Conservation (phyloP, 1,140 invertebrate genomes). For the Papilio glaucus region DNA sequence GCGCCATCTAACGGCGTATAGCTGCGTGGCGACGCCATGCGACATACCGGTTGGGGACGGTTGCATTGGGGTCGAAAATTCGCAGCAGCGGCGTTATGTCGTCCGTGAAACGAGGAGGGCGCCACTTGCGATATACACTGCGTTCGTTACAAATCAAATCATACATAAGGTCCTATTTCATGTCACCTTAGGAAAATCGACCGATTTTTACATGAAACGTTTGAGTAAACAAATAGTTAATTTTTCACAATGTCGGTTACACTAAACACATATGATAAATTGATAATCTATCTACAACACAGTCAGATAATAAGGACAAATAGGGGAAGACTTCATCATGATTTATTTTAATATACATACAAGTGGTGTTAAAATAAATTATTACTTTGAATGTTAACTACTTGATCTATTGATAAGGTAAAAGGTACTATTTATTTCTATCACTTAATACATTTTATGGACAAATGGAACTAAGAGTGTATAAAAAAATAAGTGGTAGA, state of each 20-base stretch:
- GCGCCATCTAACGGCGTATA: constrained; percentile 70
- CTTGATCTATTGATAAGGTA: constrained; percentile 33
- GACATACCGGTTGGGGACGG: constrained; percentile 79
- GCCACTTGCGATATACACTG: constrained; percentile 88
- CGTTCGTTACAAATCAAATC: constrained; percentile 69
- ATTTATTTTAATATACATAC: constrained; percentile 43
- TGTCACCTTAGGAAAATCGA: constrained; percentile 42
- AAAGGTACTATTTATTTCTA: constrained; percentile 43
- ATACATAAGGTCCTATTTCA: constrained; percentile 48
- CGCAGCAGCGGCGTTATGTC: constrained; percentile 89
- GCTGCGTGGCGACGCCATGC: constrained; percentile 63
- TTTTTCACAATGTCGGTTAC: background rate
- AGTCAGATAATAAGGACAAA: constrained; percentile 39
- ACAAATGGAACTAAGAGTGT: background rate
- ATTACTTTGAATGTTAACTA: constrained; percentile 51
- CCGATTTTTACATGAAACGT: background rate
- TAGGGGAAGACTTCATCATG: constrained; percentile 31
- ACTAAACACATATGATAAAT: constrained; percentile 30
- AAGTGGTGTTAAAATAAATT: constrained; percentile 41
- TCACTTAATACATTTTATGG: constrained; percentile 27
- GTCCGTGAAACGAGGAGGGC: constrained; percentile 88
- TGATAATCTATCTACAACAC: constrained; percentile 49
- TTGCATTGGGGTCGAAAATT: constrained; percentile 88
- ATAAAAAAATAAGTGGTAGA: constrained; percentile 16
- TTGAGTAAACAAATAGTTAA: background rate